phyloP scores from a whole-genome alignment of 2,888 invertebrate species.

The Laothoe populi region DNA sequence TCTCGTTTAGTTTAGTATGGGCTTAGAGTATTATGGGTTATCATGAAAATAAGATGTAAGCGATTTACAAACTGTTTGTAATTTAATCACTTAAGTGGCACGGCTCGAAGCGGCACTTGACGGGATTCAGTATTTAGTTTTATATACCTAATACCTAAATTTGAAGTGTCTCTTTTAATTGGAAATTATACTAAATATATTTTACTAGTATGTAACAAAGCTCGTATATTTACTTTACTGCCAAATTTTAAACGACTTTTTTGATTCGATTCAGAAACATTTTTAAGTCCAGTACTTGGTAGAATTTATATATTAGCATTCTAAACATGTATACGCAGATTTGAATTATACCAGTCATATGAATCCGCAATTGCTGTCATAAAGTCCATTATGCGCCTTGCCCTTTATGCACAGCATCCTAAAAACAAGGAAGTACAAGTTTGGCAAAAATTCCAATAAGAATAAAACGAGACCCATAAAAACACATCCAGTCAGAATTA shows the following conservation, averaged over 20 bases:
- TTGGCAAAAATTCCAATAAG: background rate
- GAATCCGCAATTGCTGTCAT: no score
- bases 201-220: no score
- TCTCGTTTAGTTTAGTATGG: background rate
- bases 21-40: no score
- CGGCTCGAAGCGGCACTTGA: background rate
- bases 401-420: background rate
- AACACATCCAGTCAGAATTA: slow-evolving; percentile 28
- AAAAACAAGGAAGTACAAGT: slow-evolving; percentile 1
- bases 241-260: no score
- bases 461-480: slow-evolving; percentile 30
- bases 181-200: background rate
- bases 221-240: no score
- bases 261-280: no score
- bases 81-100: background rate
- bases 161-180: background rate
- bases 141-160: background rate
- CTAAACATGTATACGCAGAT: no score
- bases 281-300: no score
- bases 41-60: slow-evolving; percentile 1
- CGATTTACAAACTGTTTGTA: background rate
- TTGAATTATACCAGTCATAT: no score
- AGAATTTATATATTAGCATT: no score
- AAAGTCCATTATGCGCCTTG: background rate
- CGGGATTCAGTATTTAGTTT: background rate